Evolutionary conservation across 53 echinoderm and acorn worm genomes (phyloP).

Genomic region (Zoroaster sp.): DNA sequence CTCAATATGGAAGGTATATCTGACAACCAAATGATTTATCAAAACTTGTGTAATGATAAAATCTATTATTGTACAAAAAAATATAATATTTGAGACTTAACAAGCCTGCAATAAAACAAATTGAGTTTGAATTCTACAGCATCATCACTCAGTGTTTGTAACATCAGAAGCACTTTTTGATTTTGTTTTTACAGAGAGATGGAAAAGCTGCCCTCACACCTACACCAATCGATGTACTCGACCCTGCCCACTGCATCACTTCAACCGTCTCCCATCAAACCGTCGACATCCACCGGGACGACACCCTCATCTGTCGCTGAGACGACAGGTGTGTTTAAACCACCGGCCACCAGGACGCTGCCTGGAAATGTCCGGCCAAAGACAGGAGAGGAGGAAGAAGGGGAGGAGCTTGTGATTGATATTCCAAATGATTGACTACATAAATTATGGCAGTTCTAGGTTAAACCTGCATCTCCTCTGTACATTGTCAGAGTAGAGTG

Average conservation of each 20-base stretch:
- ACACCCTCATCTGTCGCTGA: neutral
- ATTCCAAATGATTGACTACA: slow-evolving; percentile 48
- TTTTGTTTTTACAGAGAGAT: neutral
- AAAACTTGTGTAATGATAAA: no score
- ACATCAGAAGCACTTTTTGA: neutral
- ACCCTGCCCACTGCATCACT: neutral
- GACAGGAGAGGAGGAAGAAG: slow-evolving; percentile 11
- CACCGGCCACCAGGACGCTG: neutral
- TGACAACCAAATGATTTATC: no score
- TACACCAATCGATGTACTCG: neutral
- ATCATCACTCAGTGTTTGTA: no score
- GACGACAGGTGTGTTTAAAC: neutral
- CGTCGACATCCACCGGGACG: neutral
- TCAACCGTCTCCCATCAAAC: neutral
- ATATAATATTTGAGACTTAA: no score
- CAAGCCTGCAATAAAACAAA: no score
- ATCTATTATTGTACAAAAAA: no score
- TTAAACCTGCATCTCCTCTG: no score
- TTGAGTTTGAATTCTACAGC: no score
- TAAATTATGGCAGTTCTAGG: no score
- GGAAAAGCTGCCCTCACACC: neutral
- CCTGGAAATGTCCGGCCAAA: neutral
- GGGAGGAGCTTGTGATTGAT: slow-evolving; percentile 54
- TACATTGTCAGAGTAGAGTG: no score
- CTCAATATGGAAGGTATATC: no score